phyloP scores from a whole-genome alignment of 2,888 invertebrate species.

The Fissipunctia ypsillon region DNA sequence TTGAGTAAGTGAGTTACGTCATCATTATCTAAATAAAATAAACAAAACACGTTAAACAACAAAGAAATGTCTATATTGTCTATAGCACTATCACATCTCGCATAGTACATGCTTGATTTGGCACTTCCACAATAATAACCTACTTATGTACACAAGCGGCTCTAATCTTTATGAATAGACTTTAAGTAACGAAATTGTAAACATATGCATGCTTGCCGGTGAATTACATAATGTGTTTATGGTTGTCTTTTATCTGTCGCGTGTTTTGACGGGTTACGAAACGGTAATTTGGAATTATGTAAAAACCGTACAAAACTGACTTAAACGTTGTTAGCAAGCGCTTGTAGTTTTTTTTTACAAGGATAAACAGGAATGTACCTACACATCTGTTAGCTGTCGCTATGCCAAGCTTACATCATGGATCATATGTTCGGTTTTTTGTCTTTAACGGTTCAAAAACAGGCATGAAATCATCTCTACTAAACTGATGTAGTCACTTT shows the following conservation, averaged over 20 bases:
- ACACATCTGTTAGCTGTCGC: slow-evolving; percentile 47
- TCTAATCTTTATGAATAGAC: slow-evolving; percentile 47
- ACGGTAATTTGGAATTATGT: slow-evolving; percentile 57
- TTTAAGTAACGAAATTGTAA: slow-evolving; percentile 47
- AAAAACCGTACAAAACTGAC: slow-evolving; percentile 41
- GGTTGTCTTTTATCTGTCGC: slow-evolving; percentile 50
- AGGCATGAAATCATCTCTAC: slow-evolving; percentile 42
- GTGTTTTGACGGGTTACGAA: slow-evolving; percentile 52
- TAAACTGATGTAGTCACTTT: not conserved
- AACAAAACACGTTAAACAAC: slow-evolving; percentile 15
- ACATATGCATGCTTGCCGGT: slow-evolving; percentile 32
- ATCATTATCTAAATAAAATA: slow-evolving; percentile 1
- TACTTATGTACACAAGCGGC: slow-evolving; percentile 42
- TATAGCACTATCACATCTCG: slow-evolving; percentile 19
- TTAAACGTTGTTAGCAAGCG: not conserved
- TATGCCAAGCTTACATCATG: slow-evolving; percentile 53
- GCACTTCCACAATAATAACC: slow-evolving; percentile 40
- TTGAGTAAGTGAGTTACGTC: slow-evolving; percentile 14
- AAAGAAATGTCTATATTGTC: slow-evolving; percentile 18
- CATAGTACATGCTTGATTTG: slow-evolving; percentile 32
- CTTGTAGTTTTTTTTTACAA: slow-evolving; percentile 25
- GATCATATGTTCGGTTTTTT: slow-evolving; percentile 27
- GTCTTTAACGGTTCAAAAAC: slow-evolving; percentile 10
- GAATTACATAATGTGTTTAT: slow-evolving; percentile 49
- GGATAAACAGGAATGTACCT: slow-evolving; percentile 39